Conservation (phyloP, 2,888 invertebrate species). For the Cheilosia grossa region DNA sequence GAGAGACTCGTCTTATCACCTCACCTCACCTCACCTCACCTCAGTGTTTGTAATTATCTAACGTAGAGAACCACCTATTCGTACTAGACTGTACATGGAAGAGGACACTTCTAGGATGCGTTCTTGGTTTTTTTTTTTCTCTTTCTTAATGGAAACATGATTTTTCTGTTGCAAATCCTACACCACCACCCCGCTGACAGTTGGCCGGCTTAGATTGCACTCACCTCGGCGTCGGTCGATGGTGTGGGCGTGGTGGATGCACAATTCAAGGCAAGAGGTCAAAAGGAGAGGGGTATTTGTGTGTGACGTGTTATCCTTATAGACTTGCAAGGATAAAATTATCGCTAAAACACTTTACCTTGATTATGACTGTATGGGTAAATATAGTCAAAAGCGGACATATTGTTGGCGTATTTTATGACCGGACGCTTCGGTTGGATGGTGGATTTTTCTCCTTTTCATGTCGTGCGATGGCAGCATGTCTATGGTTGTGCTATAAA, state of each 20-base stretch:
- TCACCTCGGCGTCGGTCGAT: constrained; percentile 42
- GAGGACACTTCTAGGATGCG: constrained; percentile 21
- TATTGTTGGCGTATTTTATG: constrained; percentile 58
- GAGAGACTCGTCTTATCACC: constrained; percentile 41
- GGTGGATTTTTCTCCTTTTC: constrained; percentile 28
- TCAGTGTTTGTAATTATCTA: constrained; percentile 44
- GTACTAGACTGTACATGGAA: background rate
- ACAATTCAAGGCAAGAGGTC: constrained; percentile 71
- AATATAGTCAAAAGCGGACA: constrained; percentile 58
- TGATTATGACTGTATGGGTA: constrained; percentile 61
- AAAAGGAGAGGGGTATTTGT: constrained; percentile 25
- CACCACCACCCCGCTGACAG: constrained; percentile 7
- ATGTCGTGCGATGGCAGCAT: constrained; percentile 5
- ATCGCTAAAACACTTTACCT: constrained; percentile 74
- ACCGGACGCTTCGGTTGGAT: constrained; percentile 33
- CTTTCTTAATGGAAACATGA: constrained; percentile 58
- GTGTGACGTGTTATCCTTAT: constrained; percentile 40
- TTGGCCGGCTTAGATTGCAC: constrained; percentile 54
- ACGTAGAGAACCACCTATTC: background rate
- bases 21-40: constrained; percentile 31
- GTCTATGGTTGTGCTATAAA: constrained; percentile 38
- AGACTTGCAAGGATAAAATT: constrained; percentile 69
- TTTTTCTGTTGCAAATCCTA: constrained; percentile 25
- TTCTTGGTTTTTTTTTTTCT: constrained; percentile 8
- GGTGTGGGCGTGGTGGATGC: constrained; percentile 14